A percentile compares a stretch with the other conserved stretches of the same genome.
These are phyloP conservation scores for Hylia prasina DNA, from an alignment of 2,113 vertebrate genomes.

Conservation along the genomic window DNA sequence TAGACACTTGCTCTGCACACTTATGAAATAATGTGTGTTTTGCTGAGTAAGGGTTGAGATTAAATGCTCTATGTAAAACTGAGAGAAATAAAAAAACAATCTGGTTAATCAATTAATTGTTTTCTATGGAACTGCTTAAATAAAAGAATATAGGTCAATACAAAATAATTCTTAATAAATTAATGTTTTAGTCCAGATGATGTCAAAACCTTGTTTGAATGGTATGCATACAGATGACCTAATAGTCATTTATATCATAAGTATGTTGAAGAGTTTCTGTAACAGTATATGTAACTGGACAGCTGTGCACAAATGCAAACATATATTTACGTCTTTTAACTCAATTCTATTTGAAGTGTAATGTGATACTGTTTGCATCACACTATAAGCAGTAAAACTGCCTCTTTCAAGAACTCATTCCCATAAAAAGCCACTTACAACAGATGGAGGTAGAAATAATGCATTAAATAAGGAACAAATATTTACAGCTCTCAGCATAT, in stretches of 20 bases:
- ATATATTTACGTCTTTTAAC: not conserved
- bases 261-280: not conserved
- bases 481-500: not conserved
- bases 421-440: not conserved
- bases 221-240: not conserved
- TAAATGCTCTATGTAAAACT: not conserved
- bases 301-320: not conserved
- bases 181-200: not conserved
- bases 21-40: not conserved
- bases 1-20: not conserved
- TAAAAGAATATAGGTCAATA: not conserved
- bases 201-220: not conserved
- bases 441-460: slow-evolving; percentile 18
- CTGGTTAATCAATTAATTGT: not conserved
- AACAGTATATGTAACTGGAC: not conserved
- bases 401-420: not conserved
- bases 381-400: not conserved
- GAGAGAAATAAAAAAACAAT: not conserved
- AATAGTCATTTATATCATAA: not conserved
- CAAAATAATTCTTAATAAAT: not conserved
- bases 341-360: not conserved
- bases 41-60: not conserved
- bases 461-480: slow-evolving; percentile 20
- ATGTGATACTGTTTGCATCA: not conserved
- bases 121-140: not conserved